Evolutionary conservation across 2,797 vertebrate genomes (phyloP).

Genomic region (Gambusia yucatana): DNA sequence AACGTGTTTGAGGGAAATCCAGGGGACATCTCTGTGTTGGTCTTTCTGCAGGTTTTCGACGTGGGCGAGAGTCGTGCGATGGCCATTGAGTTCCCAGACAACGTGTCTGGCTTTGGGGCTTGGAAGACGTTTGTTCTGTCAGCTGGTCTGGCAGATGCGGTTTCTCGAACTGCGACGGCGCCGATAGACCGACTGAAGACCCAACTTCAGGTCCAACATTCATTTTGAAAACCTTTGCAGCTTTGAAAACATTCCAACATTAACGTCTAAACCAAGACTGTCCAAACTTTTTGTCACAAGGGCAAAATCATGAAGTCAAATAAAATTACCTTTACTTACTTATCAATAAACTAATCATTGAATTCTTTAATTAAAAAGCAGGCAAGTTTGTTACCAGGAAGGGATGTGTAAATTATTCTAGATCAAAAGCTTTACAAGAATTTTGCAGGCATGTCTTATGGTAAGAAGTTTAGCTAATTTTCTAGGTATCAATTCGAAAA

Average conservation of each 20-base stretch:
- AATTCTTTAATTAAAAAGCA: no score
- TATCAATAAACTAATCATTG: no score
- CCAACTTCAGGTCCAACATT: slow-evolving; percentile 77
- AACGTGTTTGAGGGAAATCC: background rate
- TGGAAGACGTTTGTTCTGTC: slow-evolving; percentile 77
- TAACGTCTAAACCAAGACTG: background rate
- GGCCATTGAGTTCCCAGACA: slow-evolving; percentile 75
- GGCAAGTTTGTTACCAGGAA: no score
- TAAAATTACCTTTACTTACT: no score
- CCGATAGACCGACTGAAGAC: slow-evolving; percentile 83
- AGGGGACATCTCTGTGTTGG: background rate
- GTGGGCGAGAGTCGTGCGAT: slow-evolving; percentile 81
- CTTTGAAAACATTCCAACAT: background rate
- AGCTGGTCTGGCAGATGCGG: slow-evolving; percentile 76
- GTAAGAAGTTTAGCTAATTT: no score
- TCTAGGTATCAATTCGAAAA: no score
- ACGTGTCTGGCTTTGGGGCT: slow-evolving; percentile 61
- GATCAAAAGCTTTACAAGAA: no score
- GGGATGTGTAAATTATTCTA: no score
- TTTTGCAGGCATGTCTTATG: no score
- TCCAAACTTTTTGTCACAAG: no score
- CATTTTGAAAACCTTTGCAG: background rate
- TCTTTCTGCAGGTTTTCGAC: slow-evolving; percentile 75
- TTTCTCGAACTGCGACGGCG: slow-evolving; percentile 79
- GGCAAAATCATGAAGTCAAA: no score